Conservation (phyloP, 2,113 vertebrate genomes). For the Bos javanicus region DNA sequence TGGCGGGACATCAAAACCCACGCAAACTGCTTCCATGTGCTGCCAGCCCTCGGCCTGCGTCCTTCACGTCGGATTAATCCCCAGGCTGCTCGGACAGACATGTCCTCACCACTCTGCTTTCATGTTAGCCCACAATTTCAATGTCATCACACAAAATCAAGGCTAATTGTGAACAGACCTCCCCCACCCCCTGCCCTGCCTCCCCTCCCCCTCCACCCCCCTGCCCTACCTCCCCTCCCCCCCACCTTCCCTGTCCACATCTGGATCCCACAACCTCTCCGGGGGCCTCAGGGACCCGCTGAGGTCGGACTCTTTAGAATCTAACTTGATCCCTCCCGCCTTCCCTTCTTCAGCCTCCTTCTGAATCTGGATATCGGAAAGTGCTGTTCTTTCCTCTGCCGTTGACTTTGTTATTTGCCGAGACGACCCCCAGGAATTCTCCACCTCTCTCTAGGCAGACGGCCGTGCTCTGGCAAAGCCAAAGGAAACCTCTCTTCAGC, state of each 20-base stretch:
- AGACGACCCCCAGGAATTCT: neutral
- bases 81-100: slow-evolving; percentile 49
- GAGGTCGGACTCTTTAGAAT: neutral
- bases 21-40: slow-evolving; percentile 85
- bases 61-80: slow-evolving; percentile 82
- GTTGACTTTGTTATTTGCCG: neutral
- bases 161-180: slow-evolving; percentile 93
- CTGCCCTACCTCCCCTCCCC: slow-evolving; percentile 28
- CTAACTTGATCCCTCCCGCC: neutral
- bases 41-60: slow-evolving; percentile 42
- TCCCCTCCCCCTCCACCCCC: slow-evolving; percentile 55
- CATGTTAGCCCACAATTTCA: slow-evolving; percentile 85
- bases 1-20: slow-evolving; percentile 79
- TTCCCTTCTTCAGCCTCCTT: neutral
- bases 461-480: accelerated
- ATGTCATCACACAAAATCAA: slow-evolving; percentile 89
- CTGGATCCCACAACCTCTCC: slow-evolving; percentile 89
- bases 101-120: slow-evolving; percentile 83
- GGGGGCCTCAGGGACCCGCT: slow-evolving; percentile 50
- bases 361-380: neutral
- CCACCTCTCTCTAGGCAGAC: accelerated
- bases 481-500: neutral
- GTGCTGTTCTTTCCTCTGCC: slow-evolving; percentile 26
- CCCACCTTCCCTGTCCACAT: slow-evolving; percentile 83
- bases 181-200: slow-evolving; percentile 42